Evolutionary conservation across 2,113 vertebrate genomes (phyloP), one percentile per base, ranked within the genome.

Genomic region (Muntiacus reevesi): DNA sequence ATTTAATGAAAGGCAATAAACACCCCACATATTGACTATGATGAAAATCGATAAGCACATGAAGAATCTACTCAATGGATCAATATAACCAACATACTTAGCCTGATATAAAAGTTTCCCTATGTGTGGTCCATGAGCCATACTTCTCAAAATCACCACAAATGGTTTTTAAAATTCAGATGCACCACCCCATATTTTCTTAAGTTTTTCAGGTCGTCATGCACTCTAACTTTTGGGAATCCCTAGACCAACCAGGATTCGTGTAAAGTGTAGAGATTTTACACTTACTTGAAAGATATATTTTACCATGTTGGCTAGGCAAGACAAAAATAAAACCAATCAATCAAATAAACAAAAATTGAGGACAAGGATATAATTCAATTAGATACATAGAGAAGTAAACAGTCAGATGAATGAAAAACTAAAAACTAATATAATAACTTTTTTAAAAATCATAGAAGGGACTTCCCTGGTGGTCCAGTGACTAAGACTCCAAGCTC

Each of bases 281-380:
- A 12, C 9, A 52, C 40, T 88, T 30, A 74, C 5, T 21, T 82
- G 6, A 43, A 87, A 95, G 79, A 50, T 11, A 3, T 30, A 78
- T 76, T 82, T 97, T 83, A 87, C 28, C 45, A n/a, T 64, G 16
- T n/a, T 94, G 40, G 16, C n/a, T 86, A 43, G 23, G 8, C 33
- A 93, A 95, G 57, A 88, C n/a, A 94, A 95, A 97, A 79, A 79
- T 86, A 89, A 87, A 95, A 79, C 11, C 33, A 97, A 85, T 28
- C 13, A 87, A 40, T 11, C n/a, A 67, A 93, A 84, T 50, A 90
- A 82, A 45, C 16, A 64, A 86, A 52, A 89, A 76, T 9, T 3
- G 60, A 62, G 5, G 16, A 60, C 59, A 45, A 36, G 8, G 9
- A 74, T 21, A 43, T 47, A 87, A 71, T 33, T 52, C 60, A 83